Conservation (phyloP, 2,113 vertebrate species). For the Cyanocitta stelleri region DNA sequence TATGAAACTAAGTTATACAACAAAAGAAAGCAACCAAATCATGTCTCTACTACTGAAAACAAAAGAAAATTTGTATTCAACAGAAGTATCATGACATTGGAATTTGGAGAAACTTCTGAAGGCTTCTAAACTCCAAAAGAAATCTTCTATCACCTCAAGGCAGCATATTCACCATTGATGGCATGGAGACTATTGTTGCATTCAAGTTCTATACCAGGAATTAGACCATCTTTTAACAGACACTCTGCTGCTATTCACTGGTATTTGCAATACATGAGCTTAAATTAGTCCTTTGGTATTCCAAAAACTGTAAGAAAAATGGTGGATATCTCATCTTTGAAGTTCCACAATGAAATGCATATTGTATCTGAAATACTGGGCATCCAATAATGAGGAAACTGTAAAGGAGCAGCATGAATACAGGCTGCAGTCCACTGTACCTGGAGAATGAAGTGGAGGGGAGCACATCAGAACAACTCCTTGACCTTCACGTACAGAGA, state of each 20-base stretch:
- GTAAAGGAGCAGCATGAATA: neutral
- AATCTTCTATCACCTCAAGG: neutral
- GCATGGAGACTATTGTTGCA: neutral
- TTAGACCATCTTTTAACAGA: neutral
- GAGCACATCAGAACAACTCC: slow-evolving; percentile 95
- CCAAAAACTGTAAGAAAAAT: neutral
- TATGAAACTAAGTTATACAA: neutral
- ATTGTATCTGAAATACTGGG: neutral
- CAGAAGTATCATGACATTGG: neutral
- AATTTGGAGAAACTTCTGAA: neutral
- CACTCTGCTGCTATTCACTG: neutral
- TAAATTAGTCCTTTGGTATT: neutral
- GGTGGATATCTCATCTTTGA: neutral
- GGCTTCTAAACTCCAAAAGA: neutral
- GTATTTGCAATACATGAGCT: neutral
- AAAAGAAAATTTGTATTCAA: neutral
- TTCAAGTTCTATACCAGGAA: neutral
- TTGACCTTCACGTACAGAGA: slow-evolving; percentile 94
- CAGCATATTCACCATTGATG: neutral
- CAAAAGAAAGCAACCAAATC: neutral
- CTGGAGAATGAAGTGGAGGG: slow-evolving; percentile 92
- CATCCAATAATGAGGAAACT: neutral
- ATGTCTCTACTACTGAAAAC: neutral
- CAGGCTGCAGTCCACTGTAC: slow-evolving; percentile 65
- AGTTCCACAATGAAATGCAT: neutral